phyloP scores from a whole-genome alignment of 2,888 invertebrate genomes.

The Tortrix viridana region DNA sequence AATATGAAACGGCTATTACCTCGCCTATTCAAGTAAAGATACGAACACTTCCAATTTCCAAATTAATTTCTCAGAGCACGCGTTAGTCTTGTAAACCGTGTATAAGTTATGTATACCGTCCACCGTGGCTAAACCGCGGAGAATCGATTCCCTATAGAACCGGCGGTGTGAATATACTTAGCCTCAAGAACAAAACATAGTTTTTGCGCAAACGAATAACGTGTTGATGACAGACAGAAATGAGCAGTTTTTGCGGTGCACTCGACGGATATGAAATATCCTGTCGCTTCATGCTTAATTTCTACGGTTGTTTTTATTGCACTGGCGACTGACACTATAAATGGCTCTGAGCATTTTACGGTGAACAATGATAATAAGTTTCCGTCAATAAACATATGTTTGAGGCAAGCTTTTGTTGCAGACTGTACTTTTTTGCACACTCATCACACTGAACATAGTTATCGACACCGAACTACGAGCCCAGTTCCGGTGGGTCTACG shows the following conservation, averaged over 20 bases:
- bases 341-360: too few species aligned
- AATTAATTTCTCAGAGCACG: conserved; percentile 41
- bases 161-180: conserved; percentile 2
- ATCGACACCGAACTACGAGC: too few species aligned
- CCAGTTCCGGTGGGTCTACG: too few species aligned
- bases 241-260: conserved; percentile 1
- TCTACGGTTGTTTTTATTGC: too few species aligned
- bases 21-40: not conserved
- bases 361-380: too few species aligned
- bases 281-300: not conserved
- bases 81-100: conserved; percentile 44
- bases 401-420: too few species aligned
- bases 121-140: conserved; percentile 54
- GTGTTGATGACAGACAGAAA: conserved; percentile 1
- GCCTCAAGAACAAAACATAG: conserved; percentile 13
- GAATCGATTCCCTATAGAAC: conserved; percentile 55
- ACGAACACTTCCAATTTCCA: conserved; percentile 11
- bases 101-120: conserved; percentile 46
- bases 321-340: too few species aligned
- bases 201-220: conserved; percentile 17
- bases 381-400: too few species aligned
- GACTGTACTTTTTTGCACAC: too few species aligned
- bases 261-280: conserved; percentile 12
- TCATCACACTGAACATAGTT: too few species aligned
- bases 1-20: not conserved